Conservation (phyloP, 2,888 invertebrate genomes). For the Microctonus aethiopoides region DNA sequence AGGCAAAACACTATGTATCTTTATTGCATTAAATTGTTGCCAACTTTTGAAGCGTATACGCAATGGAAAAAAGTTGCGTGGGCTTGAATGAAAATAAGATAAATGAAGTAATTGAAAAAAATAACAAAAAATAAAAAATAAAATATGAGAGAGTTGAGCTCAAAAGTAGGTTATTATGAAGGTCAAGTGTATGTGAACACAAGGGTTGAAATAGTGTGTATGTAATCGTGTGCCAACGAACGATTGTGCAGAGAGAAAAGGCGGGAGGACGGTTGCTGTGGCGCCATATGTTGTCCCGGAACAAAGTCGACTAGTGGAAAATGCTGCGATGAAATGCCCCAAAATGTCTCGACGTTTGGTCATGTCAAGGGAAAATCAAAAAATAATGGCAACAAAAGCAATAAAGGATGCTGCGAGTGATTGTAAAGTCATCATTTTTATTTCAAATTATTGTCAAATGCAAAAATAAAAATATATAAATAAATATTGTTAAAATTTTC, state of each 20-base stretch:
- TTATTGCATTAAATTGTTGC: background rate
- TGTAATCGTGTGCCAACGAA: conserved; percentile 34
- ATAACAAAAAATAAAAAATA: background rate
- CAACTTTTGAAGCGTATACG: background rate
- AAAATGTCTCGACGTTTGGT: conserved; percentile 14
- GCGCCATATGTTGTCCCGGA: conserved; percentile 52
- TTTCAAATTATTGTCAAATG: background rate
- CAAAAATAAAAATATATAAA: background rate
- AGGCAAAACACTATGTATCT: too few relatives aligned
- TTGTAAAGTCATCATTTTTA: background rate
- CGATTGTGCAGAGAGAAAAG: conserved; percentile 53
- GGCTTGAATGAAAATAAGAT: background rate
- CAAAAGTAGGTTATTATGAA: conserved; percentile 9
- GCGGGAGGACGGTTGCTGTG: conserved; percentile 49
- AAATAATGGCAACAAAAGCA: conserved; percentile 14
- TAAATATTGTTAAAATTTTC: too few relatives aligned
- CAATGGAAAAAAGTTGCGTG: conserved; percentile 4
- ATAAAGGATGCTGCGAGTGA: conserved; percentile 6
- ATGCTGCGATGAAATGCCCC: conserved; percentile 45
- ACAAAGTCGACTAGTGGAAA: conserved; percentile 48
- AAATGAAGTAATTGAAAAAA: background rate
- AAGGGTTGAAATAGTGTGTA: background rate
- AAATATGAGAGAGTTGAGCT: background rate
- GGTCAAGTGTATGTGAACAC: conserved; percentile 19
- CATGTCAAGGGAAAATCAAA: background rate